Evolutionary conservation across 1,140 invertebrate species (phyloP).

Genomic region (Drosophila leontia): DNA sequence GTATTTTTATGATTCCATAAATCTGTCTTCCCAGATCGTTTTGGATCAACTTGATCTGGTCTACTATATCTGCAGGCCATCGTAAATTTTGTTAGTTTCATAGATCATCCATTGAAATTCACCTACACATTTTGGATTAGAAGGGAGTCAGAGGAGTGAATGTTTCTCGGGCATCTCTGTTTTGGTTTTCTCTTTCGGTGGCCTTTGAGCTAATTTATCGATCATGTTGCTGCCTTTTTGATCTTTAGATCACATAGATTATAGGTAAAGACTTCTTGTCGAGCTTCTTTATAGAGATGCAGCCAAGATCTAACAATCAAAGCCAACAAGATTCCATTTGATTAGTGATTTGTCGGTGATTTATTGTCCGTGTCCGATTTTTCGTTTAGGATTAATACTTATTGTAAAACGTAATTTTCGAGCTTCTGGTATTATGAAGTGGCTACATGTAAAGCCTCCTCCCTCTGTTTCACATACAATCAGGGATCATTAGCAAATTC

Average conservation of each 20-base stretch:
- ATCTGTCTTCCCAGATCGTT: constrained; percentile 62
- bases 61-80: constrained; percentile 37
- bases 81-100: constrained; percentile 58
- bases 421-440: neutral
- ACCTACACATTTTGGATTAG: constrained; percentile 29
- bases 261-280: neutral
- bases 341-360: constrained; percentile 9
- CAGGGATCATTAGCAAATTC: neutral
- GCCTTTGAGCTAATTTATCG: constrained; percentile 34
- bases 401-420: neutral
- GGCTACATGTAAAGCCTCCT: neutral
- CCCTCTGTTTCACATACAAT: neutral
- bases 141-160: constrained; percentile 1
- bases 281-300: neutral
- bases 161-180: constrained; percentile 1
- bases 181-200: constrained; percentile 5
- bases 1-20: constrained; percentile 71
- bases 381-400: neutral
- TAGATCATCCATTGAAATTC: constrained; percentile 49
- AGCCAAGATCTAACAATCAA: neutral
- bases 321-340: neutral
- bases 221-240: constrained; percentile 25
- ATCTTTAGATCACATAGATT: constrained; percentile 29
- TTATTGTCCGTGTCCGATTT: neutral
- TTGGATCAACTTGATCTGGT: constrained; percentile 55